These are phyloP conservation scores for Neomorphus geoffroyi DNA, from an alignment of 2,797 vertebrate genomes.

Conservation along the genomic window DNA sequence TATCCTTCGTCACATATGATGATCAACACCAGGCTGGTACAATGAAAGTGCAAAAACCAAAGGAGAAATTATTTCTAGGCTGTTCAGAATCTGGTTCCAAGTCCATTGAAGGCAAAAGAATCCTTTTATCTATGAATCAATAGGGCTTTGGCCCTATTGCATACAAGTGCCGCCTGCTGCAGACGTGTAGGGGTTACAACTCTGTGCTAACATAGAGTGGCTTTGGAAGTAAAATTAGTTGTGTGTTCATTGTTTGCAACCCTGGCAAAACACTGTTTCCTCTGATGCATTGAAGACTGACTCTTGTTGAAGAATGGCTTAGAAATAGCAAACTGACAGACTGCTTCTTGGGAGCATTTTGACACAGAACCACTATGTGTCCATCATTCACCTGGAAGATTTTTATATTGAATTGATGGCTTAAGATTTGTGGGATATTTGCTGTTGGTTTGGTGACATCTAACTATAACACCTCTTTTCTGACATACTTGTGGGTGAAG, in stretches of 20 bases:
- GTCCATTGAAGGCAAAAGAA: background rate
- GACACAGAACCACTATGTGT: background rate
- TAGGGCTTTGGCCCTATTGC: background rate
- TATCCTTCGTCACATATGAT: background rate
- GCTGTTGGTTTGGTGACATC: background rate
- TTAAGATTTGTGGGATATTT: background rate
- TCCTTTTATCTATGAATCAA: background rate
- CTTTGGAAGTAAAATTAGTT: background rate
- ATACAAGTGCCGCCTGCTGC: background rate
- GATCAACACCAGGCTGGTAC: background rate
- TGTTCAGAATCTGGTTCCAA: background rate
- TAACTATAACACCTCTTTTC: background rate
- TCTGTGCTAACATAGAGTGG: background rate
- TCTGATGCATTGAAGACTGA: background rate
- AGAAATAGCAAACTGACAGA: background rate
- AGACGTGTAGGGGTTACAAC: background rate
- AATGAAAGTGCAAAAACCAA: fast-evolving
- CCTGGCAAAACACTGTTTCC: background rate
- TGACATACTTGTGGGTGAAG: background rate
- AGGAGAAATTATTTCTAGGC: background rate
- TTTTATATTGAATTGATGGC: background rate
- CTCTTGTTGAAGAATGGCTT: background rate
- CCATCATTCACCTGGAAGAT: background rate
- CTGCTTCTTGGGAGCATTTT: background rate
- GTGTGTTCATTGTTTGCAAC: fast-evolving